Base-by-base conservation (phyloP, 2,797 vertebrate genomes). In the Gadopsis marmoratus region DNA sequence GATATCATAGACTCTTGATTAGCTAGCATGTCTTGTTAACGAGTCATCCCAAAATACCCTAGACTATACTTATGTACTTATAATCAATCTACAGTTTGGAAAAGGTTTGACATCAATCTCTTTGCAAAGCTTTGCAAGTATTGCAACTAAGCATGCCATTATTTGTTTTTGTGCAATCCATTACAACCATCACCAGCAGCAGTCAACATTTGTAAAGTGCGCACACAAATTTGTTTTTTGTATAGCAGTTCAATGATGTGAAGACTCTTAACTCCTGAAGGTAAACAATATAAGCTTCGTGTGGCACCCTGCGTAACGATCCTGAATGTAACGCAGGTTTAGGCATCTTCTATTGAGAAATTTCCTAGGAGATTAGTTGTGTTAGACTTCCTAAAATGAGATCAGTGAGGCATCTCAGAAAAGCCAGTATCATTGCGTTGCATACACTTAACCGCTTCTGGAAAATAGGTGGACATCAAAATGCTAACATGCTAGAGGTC, bases 71-170 rank as follows among this genome's bases (percentile, higher is more conserved):
- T 75, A 69, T 81, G 64, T 26, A 26, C 26, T 26, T 26, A 26
- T 26, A 26, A 74, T 86, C 78, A 82, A 84, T 82, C 65, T 82
- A 84, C 63, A 78, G 54, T 86, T 89, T 85, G 74, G 48, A 72
- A 88, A 89, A 71, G 59, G 65, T 82, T 89, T 86, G 89, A 92
- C 81, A 93, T 88, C 84, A 89, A 91, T 92, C 87, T 91, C 79
- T 89, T 77, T 81, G 89, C 87, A 89, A 91, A 94, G 86, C 83
- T 41, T 87, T 92, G 84, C 82, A 90, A 91, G 83, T 89, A 90
- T 70, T 91, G 84, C 76, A 65, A 88, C 82, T 87, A 86, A 88
- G 87, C 89, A 92, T 87, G 90, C 86, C 90, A 86, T 86, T 84
- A 86, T 86, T 84, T 66, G 56, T 87, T 87, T 91, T 86, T 91